Conservation (phyloP, 2,113 vertebrate species). For the Odontophorus gujanensis region DNA sequence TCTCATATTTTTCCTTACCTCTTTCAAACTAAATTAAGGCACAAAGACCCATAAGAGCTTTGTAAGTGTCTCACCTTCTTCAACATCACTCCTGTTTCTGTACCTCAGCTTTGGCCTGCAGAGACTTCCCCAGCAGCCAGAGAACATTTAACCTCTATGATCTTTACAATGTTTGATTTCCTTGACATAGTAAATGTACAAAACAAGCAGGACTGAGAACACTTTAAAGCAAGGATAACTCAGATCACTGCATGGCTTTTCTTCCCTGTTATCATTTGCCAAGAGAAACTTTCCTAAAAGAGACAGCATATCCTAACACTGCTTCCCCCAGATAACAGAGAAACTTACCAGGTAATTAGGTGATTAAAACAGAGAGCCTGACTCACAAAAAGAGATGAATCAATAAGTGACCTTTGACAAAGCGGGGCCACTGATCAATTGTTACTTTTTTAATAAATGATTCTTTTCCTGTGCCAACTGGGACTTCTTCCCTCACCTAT, state of each 20-base stretch:
- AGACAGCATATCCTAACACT: not conserved
- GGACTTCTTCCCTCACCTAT: conserved; percentile 24
- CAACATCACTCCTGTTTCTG: not conserved
- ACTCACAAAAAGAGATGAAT: conserved; percentile 40
- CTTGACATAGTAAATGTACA: not conserved
- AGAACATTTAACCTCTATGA: not conserved
- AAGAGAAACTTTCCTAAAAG: not conserved
- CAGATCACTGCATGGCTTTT: not conserved
- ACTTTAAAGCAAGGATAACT: not conserved
- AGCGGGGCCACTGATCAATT: conserved; percentile 55
- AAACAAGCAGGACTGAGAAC: not conserved
- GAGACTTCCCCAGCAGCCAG: not conserved
- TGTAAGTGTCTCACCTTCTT: not conserved
- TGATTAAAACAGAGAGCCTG: conserved; percentile 51
- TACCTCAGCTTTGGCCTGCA: not conserved
- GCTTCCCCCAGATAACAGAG: not conserved
- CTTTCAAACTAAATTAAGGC: not conserved
- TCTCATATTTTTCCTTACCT: not conserved
- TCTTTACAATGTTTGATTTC: not conserved
- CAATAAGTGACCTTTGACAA: conserved; percentile 42
- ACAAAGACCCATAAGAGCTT: conserved; percentile 13
- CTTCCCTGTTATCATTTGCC: not conserved
- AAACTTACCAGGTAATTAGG: conserved; percentile 63
- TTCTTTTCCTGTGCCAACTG: conserved; percentile 35
- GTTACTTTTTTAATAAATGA: conserved; percentile 64